Evolutionary conservation across 2,113 vertebrate species (phyloP).

Genomic region (Phyllostomus discolor): DNA sequence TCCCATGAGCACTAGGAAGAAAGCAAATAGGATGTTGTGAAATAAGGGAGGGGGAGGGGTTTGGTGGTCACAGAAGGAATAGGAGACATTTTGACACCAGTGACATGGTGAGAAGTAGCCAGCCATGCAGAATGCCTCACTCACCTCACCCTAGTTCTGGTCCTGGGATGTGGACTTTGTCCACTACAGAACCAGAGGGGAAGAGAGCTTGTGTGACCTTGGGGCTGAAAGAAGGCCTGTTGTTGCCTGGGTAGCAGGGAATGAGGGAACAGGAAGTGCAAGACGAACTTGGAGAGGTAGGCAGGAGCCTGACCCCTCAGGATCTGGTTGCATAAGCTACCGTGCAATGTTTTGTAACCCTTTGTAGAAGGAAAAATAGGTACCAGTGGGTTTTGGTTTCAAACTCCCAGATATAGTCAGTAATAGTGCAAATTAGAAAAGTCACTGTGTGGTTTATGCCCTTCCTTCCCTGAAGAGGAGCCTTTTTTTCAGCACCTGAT

Average conservation of each 20-base stretch:
- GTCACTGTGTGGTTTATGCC: not conserved
- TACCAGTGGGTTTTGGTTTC: not conserved
- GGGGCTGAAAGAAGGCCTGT: not conserved
- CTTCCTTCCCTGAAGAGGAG: not conserved
- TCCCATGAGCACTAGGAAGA: not conserved
- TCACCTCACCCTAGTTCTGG: not conserved
- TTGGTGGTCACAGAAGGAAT: not conserved
- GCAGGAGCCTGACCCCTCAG: not conserved
- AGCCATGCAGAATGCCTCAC: not conserved
- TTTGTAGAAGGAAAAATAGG: not conserved
- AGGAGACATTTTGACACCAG: not conserved
- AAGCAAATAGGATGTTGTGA: not conserved
- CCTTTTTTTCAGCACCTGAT: constrained; percentile 74
- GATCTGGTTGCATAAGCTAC: not conserved
- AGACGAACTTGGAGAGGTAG: not conserved
- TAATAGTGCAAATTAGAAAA: not conserved
- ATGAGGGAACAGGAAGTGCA: not conserved
- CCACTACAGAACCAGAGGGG: not conserved
- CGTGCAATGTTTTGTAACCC: not conserved
- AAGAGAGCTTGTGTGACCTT: not conserved
- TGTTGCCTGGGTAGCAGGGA: not conserved
- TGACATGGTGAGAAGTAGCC: not conserved
- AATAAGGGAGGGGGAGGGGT: not conserved
- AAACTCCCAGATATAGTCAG: not conserved
- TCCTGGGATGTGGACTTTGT: not conserved